Evolutionary conservation across 2,888 invertebrate species (phyloP), one percentile per base, ranked within the genome.

Genomic region (Agrotis ipsilon): DNA sequence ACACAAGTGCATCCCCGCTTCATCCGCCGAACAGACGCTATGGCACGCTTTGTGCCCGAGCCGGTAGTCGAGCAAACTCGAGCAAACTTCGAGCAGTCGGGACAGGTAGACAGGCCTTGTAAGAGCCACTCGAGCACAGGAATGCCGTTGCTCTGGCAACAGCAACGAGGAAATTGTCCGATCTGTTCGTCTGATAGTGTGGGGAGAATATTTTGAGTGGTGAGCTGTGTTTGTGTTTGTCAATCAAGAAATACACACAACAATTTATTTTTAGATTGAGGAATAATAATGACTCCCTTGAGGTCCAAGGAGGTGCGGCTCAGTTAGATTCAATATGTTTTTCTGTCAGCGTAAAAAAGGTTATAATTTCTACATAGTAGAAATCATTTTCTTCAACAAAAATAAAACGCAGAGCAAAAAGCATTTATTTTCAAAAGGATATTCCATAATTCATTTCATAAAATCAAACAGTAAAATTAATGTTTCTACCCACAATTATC

Each of bases 21-120:
- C 75, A 81, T 85, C 78, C 75, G 55, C 81, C 84, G 86, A 86
- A 87, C 88, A 89, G 88, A 85, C 88, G 88, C 89, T 89, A 90
- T 90, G 92, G 93, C 89, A 91, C 87, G 92, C 92, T 94, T 94
- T 94, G 93, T 92, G 85, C 82, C 58, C 73, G 81, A 85, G 81
- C 81, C 78, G 75, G 67, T 66, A 73, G 76, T 78, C 69, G 72
- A 57, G 83, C 64, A 76, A 57, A 60, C 59, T 83, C 83, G 76
- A 78, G 69, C 67, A 74, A 79, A 83, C 78, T 76, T 72, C 51
- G 65, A 64, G 72, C 75, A 73, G 86, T 66, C 78, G 66, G 82
- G 78, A 85, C 80, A 72, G 80, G 80, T 73, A 80, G 80, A 82
- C 80, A 79, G 68, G 62, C 66, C 46, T 59, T 72, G 81, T 79